These are phyloP conservation scores for Patella ulyssiponensis DNA, from an alignment of 2,888 invertebrate genomes.

Conservation along the genomic window DNA sequence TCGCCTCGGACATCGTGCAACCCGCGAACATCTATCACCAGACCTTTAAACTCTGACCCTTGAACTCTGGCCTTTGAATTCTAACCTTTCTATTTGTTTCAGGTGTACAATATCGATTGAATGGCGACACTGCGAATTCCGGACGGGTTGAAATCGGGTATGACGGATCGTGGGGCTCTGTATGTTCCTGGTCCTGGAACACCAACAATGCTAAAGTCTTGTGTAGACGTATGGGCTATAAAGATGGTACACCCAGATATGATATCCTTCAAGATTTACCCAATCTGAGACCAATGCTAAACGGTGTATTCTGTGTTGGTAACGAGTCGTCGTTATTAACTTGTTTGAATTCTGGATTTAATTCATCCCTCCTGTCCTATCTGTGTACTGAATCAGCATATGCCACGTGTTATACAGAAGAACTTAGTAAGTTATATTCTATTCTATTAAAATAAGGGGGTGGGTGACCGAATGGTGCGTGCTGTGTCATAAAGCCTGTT, in stretches of 20 bases:
- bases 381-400: constrained; percentile 60
- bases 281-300: constrained; percentile 40
- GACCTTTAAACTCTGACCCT: too few species aligned
- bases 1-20: too few species aligned
- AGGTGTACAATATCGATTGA: constrained; percentile 54
- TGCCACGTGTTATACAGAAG: constrained; percentile 53
- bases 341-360: constrained; percentile 63
- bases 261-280: constrained; percentile 34
- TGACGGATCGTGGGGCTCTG: constrained; percentile 56
- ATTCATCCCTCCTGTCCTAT: constrained; percentile 47
- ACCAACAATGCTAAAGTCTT: constrained; percentile 56
- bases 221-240: constrained; percentile 54
- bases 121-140: constrained; percentile 27
- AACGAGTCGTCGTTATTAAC: constrained; percentile 52
- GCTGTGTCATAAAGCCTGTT: too few species aligned
- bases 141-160: constrained; percentile 65
- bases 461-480: too few species aligned
- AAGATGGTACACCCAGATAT: constrained; percentile 55
- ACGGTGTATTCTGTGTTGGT: constrained; percentile 58
- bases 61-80: not conserved
- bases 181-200: constrained; percentile 62
- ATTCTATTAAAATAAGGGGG: too few species aligned
- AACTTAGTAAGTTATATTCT: constrained; percentile 47
- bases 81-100: constrained; percentile 23
- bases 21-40: too few species aligned